Base-by-base conservation (phyloP, 1,140 invertebrate species). In the Pogonognathellus flavescens region DNA sequence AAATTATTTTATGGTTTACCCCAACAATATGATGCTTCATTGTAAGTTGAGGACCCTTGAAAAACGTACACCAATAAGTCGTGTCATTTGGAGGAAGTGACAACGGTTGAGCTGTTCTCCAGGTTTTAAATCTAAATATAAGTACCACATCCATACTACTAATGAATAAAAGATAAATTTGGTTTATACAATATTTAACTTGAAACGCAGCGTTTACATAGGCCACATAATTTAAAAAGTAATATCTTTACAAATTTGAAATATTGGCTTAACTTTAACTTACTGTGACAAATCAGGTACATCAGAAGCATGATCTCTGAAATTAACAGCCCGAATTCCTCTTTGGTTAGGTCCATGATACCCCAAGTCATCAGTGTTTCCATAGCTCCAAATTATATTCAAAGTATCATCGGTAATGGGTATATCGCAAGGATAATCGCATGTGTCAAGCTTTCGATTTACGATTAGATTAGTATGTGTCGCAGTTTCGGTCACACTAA, bases 311-410 rank as follows among this genome's bases (percentile, higher is more conserved):
- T 52, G 18, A 13, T 85, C 84, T 14, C 52, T 25, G 7, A 85
- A 41, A 20, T 85, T 82, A 9, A 72, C 52, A 11, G 84, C 13
- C 11, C 25, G 2, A 20, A 31, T 52, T 41, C 85, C 85, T 66
- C 81, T 16, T 18, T 86, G 22, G 31, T 41, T 41, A 41, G 14
- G 25, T 81, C 70, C 70, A 81, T 87, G 86, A 25, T 83, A 83
- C 0, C n/a, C n/a, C n/a, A n/a, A n/a, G n/a, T n/a, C n/a, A n/a
- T n/a, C n/a, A n/a, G n/a, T n/a, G n/a, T n/a, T n/a, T n/a, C n/a
- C n/a, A n/a, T n/a, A n/a, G n/a, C n/a, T n/a, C n/a, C n/a, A n/a
- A n/a, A n/a, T n/a, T n/a, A n/a, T n/a, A n/a, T n/a, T n/a, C n/a
- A n/a, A n/a, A n/a, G n/a, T n/a, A n/a, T n/a, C n/a, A n/a, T n/a